Conservation (phyloP, 2,888 invertebrate species). For the Coelogynopora nodosa region DNA sequence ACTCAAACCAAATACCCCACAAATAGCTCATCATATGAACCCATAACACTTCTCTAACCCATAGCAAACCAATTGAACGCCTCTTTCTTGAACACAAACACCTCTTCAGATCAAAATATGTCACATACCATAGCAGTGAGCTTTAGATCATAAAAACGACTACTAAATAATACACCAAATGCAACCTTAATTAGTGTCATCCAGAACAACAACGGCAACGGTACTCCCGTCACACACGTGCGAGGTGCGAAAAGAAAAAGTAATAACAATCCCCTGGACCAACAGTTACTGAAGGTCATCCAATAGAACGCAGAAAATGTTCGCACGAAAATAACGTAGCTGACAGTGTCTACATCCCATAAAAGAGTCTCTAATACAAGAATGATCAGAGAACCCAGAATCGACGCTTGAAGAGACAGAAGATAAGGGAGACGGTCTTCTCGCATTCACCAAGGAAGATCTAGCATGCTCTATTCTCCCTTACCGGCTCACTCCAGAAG, state of each 20-base stretch:
- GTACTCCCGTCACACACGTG: not conserved
- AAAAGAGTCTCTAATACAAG: not conserved
- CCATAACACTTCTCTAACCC: no score
- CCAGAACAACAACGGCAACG: not conserved
- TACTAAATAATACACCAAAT: no score
- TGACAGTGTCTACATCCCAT: not conserved
- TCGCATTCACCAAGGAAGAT: not conserved
- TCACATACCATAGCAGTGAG: no score
- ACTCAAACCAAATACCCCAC: no score
- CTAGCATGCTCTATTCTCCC: not conserved
- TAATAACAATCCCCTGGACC: not conserved
- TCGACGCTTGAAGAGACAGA: not conserved
- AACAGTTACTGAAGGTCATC: not conserved
- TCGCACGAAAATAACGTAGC: not conserved
- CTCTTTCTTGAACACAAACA: no score
- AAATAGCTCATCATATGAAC: no score
- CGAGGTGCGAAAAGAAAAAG: not conserved
- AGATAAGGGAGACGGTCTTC: not conserved
- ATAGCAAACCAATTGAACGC: no score
- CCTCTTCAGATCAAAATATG: no score
- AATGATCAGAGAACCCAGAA: not conserved
- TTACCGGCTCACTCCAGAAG: not conserved
- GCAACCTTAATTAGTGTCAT: no score
- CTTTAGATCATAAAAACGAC: no score
- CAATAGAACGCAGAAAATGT: not conserved